Base-by-base conservation (phyloP, 2,797 vertebrate genomes). In the Acanthurus lineatus region DNA sequence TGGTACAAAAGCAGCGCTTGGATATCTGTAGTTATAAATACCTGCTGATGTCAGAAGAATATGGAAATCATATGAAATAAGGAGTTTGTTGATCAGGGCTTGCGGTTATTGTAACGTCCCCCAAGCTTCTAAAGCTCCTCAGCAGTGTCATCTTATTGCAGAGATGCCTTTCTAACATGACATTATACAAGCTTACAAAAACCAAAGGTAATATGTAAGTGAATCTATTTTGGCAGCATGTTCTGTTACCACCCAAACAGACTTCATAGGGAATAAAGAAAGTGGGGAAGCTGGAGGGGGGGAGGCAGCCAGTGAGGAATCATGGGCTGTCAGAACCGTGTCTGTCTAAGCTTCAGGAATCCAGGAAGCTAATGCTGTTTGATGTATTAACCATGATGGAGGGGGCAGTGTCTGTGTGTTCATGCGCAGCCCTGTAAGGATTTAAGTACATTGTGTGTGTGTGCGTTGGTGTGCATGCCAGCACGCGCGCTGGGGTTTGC, bases 351-450 rank as follows among this genome's bases (percentile, higher is more conserved):
- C 90, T 93, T 92, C 91, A 93, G 90, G 89, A 95, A 93, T 91
- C 88, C 90, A 91, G 92, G 89, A 93, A 95, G 88, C 92, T 93
- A 95, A 94, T 94, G 91, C 94, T 91, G 92, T 95, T 94, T 96
- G 94, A 96, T 95, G 94, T 94, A 95, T 95, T 95, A 95, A 95
- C 92, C 94, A 96, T 94, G 93, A 95, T 93, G 91, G 89, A 89
- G 91, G 92, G 90, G 93, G 92, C 89, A 91, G 88, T 66, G 75
- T 75, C 85, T 89, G 73, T 74, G 85, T 86, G 88, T 87, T 85
- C 84, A 70, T 88, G 83, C 10, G 15, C 87, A 86, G 84, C 85
- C 87, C 81, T 89, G 83, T 76, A 89, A 86, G 87, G 87, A 91
- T 92, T 89, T 80, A 77, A 88, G 77, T 86, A 85, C 82, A 85